Evolutionary conservation across 2,113 vertebrate genomes (phyloP), one percentile per base, ranked within the genome.

Genomic region (Actinemys pallida): DNA sequence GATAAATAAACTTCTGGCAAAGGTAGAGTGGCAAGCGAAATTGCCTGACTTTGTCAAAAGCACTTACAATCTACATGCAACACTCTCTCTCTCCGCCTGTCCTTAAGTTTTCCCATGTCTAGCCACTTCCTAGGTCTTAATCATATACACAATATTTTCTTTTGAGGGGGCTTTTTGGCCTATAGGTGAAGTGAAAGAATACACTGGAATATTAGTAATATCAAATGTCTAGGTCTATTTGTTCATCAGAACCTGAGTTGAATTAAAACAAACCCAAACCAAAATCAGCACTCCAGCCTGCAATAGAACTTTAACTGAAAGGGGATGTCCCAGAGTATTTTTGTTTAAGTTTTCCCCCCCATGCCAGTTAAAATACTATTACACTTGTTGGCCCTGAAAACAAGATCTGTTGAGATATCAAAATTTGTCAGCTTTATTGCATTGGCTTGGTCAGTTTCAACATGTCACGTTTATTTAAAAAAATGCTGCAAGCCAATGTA

Each of bases 361-460:
- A 29, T 8, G 52, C 65, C 6, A 82, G 20, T 25, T 94, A 35
- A 69, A 81, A 39, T 69, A 20, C 7, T 72, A 72, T 72, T 72
- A 72, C 9, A 39, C 56, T 16, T 24, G 16, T 29, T 22, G 35
- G 25, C 35, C 83, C 81, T 69, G 6, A 92, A 96, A 92, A 56
- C 3, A 17, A 90, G n/a, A 45, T 47, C 75, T 78, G 22, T 62
- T 83, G n/a, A 14, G 29, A 14, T 0, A 0, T 19, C 65, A 72
- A 72, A 5, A 69, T n/a, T 4, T n/a, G 25, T 83, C 50, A 45
- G 13, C 50, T 62, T 84, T 90, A 82, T 82, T 88, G 57, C 29
- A 69, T 47, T 83, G 45, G 42, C n/a, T 59, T 83, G 19, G 56
- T 83, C 87, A 76, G 52, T 82, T 82, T 87, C 78, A 72, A 47